Evolutionary conservation across 2,797 vertebrate species (phyloP).

Genomic region (Sphenodon punctatus): DNA sequence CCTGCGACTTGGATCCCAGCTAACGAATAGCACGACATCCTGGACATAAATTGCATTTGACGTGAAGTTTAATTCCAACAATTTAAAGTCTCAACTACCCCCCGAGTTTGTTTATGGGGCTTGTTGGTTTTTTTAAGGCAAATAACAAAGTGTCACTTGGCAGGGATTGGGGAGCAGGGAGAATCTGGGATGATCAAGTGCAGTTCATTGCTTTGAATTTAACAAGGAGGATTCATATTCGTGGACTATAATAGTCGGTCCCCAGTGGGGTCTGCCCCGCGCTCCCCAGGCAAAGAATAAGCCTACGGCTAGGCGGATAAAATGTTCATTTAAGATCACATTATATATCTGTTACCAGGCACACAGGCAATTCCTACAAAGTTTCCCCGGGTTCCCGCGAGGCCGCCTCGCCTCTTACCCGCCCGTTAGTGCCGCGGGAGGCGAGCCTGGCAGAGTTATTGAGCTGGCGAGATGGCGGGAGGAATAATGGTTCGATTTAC

Average conservation of each 20-base stretch:
- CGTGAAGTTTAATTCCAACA: slow-evolving; percentile 78
- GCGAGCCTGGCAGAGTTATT: neutral
- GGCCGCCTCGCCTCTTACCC: neutral
- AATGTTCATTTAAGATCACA: slow-evolving; percentile 38
- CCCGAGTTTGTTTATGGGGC: slow-evolving; percentile 67
- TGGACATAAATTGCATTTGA: slow-evolving; percentile 85
- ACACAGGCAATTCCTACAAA: neutral
- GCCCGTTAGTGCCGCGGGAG: neutral
- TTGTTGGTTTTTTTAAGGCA: slow-evolving; percentile 18
- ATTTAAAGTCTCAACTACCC: slow-evolving; percentile 77
- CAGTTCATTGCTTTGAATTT: slow-evolving; percentile 1
- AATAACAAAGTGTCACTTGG: slow-evolving; percentile 46
- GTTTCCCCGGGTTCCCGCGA: neutral
- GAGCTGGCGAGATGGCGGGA: slow-evolving; percentile 54
- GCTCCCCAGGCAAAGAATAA: slow-evolving; percentile 26
- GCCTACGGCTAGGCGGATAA: slow-evolving; percentile 29
- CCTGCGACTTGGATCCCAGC: slow-evolving; percentile 69
- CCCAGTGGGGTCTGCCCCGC: neutral
- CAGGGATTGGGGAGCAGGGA: slow-evolving; percentile 49
- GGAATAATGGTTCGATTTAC: slow-evolving; percentile 71
- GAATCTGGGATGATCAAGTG: neutral
- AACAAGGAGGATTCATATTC: slow-evolving; percentile 48
- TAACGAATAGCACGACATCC: slow-evolving; percentile 84
- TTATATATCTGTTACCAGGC: slow-evolving; percentile 12
- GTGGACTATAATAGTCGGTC: slow-evolving; percentile 17